A percentile compares a stretch with the other conserved stretches of the same genome.
phyloP scores from a whole-genome alignment of 2,888 invertebrate genomes.

The Hipparchia sbordonii region DNA sequence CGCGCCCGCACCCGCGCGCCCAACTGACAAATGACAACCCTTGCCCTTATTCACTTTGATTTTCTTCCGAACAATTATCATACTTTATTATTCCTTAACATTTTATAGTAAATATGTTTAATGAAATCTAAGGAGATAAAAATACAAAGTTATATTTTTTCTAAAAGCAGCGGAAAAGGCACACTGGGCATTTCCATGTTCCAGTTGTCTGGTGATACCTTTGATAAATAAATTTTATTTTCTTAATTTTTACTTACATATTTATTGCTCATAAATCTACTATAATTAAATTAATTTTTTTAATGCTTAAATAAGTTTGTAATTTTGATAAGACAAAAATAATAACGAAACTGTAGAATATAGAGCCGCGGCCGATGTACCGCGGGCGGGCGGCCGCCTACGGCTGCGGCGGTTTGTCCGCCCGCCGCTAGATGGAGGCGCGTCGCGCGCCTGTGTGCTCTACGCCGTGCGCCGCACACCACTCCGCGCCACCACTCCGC shows the following conservation, averaged over 20 bases:
- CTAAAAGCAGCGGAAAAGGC: too few relatives aligned
- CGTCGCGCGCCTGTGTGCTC: conserved; percentile 73
- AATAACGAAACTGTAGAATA: conserved; percentile 31
- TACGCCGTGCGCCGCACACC: conserved; percentile 58
- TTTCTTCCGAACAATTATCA: conserved; percentile 2
- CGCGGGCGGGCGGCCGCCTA: conserved; percentile 49
- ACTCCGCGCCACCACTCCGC: conserved; percentile 75
- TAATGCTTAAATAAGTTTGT: neutral
- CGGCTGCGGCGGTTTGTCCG: conserved; percentile 54
- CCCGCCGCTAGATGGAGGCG: conserved; percentile 71
- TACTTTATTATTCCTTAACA: neutral
- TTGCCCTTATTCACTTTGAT: conserved; percentile 36
- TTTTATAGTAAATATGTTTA: too few relatives aligned
- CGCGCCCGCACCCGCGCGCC: conserved; percentile 69
- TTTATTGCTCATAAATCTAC: too few relatives aligned
- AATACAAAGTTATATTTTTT: too few relatives aligned
- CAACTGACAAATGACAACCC: conserved; percentile 65
- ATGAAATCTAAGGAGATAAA: too few relatives aligned
- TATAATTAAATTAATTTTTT: too few relatives aligned
- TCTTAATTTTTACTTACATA: too few relatives aligned
- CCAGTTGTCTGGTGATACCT: too few relatives aligned
- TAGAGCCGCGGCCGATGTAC: conserved; percentile 40
- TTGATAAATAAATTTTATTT: too few relatives aligned
- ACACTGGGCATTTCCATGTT: too few relatives aligned
- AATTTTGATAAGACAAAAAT: neutral